Conservation (phyloP, 2,113 vertebrate genomes). For the Phycodurus eques region DNA sequence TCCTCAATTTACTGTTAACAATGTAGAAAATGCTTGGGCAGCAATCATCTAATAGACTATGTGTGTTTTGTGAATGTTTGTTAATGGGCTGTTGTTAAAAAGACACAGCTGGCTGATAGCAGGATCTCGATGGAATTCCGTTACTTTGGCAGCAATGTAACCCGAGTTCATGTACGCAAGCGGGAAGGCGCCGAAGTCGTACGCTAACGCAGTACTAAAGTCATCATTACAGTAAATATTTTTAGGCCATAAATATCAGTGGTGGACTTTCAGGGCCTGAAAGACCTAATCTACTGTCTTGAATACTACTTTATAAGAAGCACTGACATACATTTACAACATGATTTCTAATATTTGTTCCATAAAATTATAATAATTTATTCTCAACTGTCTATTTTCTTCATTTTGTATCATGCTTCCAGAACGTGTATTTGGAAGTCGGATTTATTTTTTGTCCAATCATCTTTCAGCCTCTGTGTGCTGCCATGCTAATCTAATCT, state of each 20-base stretch:
- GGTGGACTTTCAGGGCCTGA: not conserved
- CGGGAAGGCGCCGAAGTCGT: not conserved
- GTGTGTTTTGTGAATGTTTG: constrained; percentile 14
- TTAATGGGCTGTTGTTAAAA: constrained; percentile 12
- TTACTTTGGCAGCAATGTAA: constrained; percentile 1
- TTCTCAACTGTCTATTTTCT: not conserved
- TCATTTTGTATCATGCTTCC: not conserved
- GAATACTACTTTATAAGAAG: too few relatives aligned
- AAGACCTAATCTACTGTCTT: too few relatives aligned
- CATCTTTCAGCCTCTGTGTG: not conserved
- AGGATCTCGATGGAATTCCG: not conserved
- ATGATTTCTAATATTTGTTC: too few relatives aligned
- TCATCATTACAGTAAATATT: not conserved
- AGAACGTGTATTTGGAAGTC: not conserved
- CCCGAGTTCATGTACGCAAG: not conserved
- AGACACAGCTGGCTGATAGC: constrained; percentile 26
- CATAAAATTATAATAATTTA: not conserved
- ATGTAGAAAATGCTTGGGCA: constrained; percentile 23
- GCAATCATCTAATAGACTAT: constrained; percentile 55
- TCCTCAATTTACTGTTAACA: constrained; percentile 29
- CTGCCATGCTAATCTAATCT: not conserved
- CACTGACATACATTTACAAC: too few relatives aligned
- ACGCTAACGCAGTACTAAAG: not conserved
- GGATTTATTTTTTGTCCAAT: not conserved
- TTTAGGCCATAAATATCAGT: not conserved